A percentile compares a stretch with the other conserved stretches of the same genome.
These are phyloP conservation scores for Ageneiosus marmoratus DNA, from an alignment of 2,113 vertebrate species.

Conservation along the genomic window DNA sequence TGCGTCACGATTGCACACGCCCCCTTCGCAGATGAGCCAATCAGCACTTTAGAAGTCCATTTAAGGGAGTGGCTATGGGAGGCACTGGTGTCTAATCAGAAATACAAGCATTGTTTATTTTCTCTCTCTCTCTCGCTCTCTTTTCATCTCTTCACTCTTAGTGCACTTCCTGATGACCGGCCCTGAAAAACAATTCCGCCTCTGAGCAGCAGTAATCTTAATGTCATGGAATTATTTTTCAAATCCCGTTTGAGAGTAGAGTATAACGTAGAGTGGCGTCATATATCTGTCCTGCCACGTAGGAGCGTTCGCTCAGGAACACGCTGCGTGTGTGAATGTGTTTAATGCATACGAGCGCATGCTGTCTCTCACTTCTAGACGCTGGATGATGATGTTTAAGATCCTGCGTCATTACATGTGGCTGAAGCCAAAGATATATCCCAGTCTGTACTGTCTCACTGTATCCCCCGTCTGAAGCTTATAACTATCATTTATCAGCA, in stretches of 20 bases:
- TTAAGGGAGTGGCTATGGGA: conserved; percentile 39
- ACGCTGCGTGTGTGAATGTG: conserved; percentile 19
- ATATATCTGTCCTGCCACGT: not conserved
- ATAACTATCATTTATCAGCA: conserved; percentile 59
- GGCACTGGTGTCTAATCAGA: not conserved
- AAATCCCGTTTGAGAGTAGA: not conserved
- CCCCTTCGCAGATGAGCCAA: conserved; percentile 59
- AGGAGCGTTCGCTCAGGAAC: conserved; percentile 64
- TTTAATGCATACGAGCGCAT: conserved; percentile 8
- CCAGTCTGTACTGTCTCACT: conserved; percentile 47
- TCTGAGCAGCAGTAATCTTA: not conserved
- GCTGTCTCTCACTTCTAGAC: conserved; percentile 51
- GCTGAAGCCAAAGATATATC: conserved; percentile 75
- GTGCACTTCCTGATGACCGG: conserved; percentile 18
- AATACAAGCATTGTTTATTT: not conserved
- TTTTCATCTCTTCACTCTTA: not conserved
- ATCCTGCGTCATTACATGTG: conserved; percentile 62
- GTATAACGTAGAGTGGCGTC: conserved; percentile 23
- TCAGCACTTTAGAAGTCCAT: conserved; percentile 73
- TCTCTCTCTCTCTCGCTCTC: not conserved
- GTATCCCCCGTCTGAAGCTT: conserved; percentile 53
- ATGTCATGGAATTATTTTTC: not conserved
- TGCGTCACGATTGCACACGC: conserved; percentile 56
- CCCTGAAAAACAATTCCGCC: not conserved
- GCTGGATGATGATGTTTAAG: conserved; percentile 46